A percentile compares a stretch with the other conserved stretches of the same genome.
Evolutionary conservation across 2,888 invertebrate species (phyloP).

Genomic region (Scaeva pyrastri): DNA sequence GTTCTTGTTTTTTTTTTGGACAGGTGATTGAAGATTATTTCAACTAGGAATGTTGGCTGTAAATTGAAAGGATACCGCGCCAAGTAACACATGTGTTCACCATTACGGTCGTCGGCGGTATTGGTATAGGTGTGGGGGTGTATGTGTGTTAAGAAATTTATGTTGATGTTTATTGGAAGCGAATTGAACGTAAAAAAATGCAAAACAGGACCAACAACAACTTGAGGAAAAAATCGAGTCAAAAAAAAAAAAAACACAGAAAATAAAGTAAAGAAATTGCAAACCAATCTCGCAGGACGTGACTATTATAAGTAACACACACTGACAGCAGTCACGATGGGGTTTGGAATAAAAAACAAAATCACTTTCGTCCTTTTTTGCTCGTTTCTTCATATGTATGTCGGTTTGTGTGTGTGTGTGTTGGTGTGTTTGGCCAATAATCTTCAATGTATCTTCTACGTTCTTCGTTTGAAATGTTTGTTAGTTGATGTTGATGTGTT

Average conservation of each 20-base stretch:
- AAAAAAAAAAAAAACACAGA: not conserved
- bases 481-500: too few species aligned
- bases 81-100: slow-evolving; percentile 39
- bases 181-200: slow-evolving; percentile 68
- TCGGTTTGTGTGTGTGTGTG: too few species aligned
- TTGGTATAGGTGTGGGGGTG: not conserved
- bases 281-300: slow-evolving; percentile 73
- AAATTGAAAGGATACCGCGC: slow-evolving; percentile 61
- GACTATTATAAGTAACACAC: slow-evolving; percentile 68
- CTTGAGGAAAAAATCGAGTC: not conserved
- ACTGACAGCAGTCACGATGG: slow-evolving; percentile 51
- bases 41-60: slow-evolving; percentile 45
- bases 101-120: not conserved
- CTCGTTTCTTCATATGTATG: too few species aligned
- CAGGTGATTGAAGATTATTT: slow-evolving; percentile 74
- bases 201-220: slow-evolving; percentile 42
- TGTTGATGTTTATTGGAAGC: slow-evolving; percentile 77
- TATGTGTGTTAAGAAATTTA: slow-evolving; percentile 63
- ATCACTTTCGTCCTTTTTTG: slow-evolving; percentile 49
- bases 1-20: slow-evolving; percentile 38
- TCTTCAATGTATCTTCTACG: slow-evolving; percentile 7
- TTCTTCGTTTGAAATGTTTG: slow-evolving; percentile 23
- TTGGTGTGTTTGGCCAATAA: slow-evolving; percentile 3
- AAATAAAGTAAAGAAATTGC: slow-evolving; percentile 57
- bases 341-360: slow-evolving; percentile 22